Evolutionary conservation across 2,888 invertebrate species (phyloP), one percentile per base, ranked within the genome.

Genomic region (Agonopterix subpropinquella): DNA sequence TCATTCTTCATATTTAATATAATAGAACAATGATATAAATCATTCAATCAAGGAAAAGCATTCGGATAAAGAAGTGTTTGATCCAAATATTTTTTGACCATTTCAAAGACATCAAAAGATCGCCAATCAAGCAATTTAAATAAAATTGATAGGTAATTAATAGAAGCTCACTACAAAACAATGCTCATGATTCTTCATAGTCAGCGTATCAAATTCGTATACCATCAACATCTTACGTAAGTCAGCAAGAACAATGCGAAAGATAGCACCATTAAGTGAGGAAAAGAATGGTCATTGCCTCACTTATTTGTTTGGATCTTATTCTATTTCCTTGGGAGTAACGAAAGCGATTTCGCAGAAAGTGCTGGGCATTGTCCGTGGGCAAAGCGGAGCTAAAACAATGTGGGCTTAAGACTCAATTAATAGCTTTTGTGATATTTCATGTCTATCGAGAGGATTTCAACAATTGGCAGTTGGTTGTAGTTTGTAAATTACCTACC

Each of bases 181-280:
- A 67, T 39, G 11, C n/a, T 28, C 5, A 28, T 28, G 67, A 67
- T 61, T 70, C 77, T 84, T 83, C 82, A 80, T 80, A 73, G 76
- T 73, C 69, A 68, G 72, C 61, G 55, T 65, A 44, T 47, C 35
- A 36, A 45, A 48, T 48, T 48, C 36, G 28, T 39, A 48, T 73
- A 67, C 79, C 77, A 81, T 82, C 84, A 80, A 77, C 74, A 13
- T 62, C 73, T 83, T 85, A 82, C 84, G 83, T 86, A 87, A 87
- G 67, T 60, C 53, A 53, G 63, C 59, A 65, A 64, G 65, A 81
- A 87, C 87, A 87, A 87, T 85, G 78, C 66, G 67, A 69, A 75
- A 77, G 83, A 83, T 83, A 81, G 80, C 70, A 67, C 73, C 71
- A 75, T 82, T 79, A 76, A 67, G 74, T 63, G 71, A 71, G 74